Evolutionary conservation across 2,888 invertebrate genomes (phyloP), one percentile per base, ranked within the genome.

Genomic region (Athrips mouffetella): DNA sequence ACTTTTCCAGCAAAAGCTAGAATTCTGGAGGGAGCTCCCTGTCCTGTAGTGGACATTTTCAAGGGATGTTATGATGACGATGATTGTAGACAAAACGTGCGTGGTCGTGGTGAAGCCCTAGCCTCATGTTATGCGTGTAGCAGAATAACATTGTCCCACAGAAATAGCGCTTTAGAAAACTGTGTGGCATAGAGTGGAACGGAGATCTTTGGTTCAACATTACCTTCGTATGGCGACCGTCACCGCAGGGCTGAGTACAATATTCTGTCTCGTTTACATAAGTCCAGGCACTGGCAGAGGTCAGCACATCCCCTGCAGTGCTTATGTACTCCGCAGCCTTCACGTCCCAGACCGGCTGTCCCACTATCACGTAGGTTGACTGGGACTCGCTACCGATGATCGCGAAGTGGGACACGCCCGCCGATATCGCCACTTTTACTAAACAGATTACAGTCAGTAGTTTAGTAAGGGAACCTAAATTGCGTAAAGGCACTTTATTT

Each of bases 401-500:
- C 0, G 91, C 89, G 62, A 92, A 92, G 39, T 87, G 78, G 6
- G 88, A 82, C 41, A 81, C 73, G 0, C 92, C 92, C 5, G 91
- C 91, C 3, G 92, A 87, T 57, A 92, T 90, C 0, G 91, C 91
- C 35, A 92, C 73, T 80, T 92, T 92, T 0, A 92, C 92, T 91
- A 62, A 1, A n/a, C n/a, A n/a, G n/a, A n/a, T n/a, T n/a, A n/a
- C n/a, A n/a, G n/a, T n/a, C n/a, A n/a, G n/a, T n/a, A n/a, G n/a
- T n/a, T n/a, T n/a, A n/a, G n/a, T n/a, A n/a, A n/a, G n/a, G n/a
- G n/a, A n/a, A n/a, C n/a, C n/a, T n/a, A n/a, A n/a, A n/a, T n/a
- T n/a, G n/a, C n/a, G n/a, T n/a, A n/a, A n/a, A n/a, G n/a, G n/a
- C n/a, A n/a, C n/a, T n/a, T n/a, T n/a, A n/a, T n/a, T n/a, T n/a